A percentile compares a stretch with the other conserved stretches of the same genome.
phyloP scores from a whole-genome alignment of 1,140 invertebrate genomes.

The Cydia fagiglandana region DNA sequence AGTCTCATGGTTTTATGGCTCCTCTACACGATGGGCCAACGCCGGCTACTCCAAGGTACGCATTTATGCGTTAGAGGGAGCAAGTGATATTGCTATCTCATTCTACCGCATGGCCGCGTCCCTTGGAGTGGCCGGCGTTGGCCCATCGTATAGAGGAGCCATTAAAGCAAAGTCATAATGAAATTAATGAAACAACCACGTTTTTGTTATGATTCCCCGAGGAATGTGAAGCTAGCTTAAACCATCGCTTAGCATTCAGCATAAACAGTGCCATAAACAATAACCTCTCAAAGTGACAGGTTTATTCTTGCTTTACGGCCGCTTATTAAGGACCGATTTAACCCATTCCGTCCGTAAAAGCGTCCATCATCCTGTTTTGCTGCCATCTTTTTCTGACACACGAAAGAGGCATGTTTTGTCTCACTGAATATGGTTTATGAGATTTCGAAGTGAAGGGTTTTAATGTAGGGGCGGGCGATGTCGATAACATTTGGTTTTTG shows the following conservation, averaged over 20 bases:
- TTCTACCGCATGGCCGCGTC: no score
- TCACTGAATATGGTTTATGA: slow-evolving; percentile 70
- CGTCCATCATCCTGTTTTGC: slow-evolving; percentile 71
- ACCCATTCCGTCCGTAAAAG: slow-evolving; percentile 74
- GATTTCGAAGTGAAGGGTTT: slow-evolving; percentile 70
- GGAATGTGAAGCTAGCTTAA: slow-evolving; percentile 35
- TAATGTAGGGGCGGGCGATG: slow-evolving; percentile 63
- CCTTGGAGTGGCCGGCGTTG: no score
- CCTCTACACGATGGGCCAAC: no score
- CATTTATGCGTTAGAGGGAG: no score
- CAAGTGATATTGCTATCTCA: no score
- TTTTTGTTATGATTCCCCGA: background rate
- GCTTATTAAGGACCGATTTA: slow-evolving; percentile 77
- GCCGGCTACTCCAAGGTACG: no score
- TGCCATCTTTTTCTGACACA: slow-evolving; percentile 46
- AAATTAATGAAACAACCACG: background rate
- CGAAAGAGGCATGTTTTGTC: slow-evolving; percentile 38
- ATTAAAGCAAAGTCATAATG: background rate
- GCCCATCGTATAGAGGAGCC: no score
- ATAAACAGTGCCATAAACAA: slow-evolving; percentile 57
- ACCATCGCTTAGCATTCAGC: slow-evolving; percentile 47
- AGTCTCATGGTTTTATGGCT: no score
- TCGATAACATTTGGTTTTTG: background rate
- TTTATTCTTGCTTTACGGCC: slow-evolving; percentile 63
- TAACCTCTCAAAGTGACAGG: slow-evolving; percentile 56